Evolutionary conservation across 2,888 invertebrate species (phyloP), one percentile per base, ranked within the genome.

Genomic region (Cephus sareptanus): DNA sequence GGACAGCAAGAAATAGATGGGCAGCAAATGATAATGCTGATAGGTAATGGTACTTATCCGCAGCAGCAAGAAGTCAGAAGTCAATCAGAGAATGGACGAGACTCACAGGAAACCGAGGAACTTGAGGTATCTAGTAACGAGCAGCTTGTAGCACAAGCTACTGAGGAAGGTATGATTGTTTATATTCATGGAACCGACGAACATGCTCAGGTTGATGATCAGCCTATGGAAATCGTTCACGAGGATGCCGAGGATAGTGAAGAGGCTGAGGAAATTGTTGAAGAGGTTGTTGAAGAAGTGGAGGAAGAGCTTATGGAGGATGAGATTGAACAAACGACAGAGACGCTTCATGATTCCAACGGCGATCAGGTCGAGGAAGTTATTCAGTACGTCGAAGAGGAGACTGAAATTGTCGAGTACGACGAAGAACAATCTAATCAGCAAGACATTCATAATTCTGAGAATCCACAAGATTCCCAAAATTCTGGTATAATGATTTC

Each of bases 351-450:
- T 31, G 86, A 88, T 33, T 82, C 80, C 4, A 84, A 83, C 34
- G 83, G 80, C 1, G 86, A 87, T 74, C 87, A 88, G 11, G 86
- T 88, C 13, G 89, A 90, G 33, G 90, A 90, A 75, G 88, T 88
- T 1, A 89, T 91, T 79, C 90, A 91, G 37, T 91, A 91, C 68
- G 90, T 91, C 4, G 91, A 91, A 78, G 90, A 92, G 80, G 91
- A 92, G 82, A 92, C 92, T 30, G 89, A 92, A 85, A 90, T 89
- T 77, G 88, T 91, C 4, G 91, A 92, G 79, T 89, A 90, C 78
- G 89, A 90, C 9, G 90, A 89, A 34, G 86, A 85, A 71, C 84
- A 87, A 81, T 82, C 83, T 78, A 90, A 86, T 85, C 88, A 87
- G 87, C 86, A 85, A 84, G 83, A 90, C 84, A 87, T 87, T 84